These are phyloP conservation scores for Stigmatopora argus DNA, from an alignment of 2,113 vertebrate species.

Conservation along the genomic window DNA sequence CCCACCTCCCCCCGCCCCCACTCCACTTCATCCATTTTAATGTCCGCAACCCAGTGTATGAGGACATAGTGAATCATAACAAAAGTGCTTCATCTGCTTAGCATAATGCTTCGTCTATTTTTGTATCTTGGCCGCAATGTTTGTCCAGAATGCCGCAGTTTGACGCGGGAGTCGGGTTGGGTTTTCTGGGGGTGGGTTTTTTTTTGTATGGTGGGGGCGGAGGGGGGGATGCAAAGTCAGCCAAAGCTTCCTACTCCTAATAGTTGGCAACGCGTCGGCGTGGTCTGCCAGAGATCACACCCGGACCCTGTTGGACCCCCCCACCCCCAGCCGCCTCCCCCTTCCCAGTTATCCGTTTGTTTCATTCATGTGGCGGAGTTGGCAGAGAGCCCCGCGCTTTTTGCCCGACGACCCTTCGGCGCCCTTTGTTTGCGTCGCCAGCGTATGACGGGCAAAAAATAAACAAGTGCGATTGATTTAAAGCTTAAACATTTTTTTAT, in stretches of 20 bases:
- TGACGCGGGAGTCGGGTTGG: constrained; percentile 60
- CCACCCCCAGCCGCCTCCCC: constrained; percentile 12
- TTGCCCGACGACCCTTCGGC: constrained; percentile 55
- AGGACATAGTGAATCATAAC: neutral
- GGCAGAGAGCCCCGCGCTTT: constrained; percentile 46
- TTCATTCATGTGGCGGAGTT: constrained; percentile 68
- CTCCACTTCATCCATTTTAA: constrained; percentile 4
- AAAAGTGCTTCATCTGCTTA: constrained; percentile 1
- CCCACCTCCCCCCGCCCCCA: no score
- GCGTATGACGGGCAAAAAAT: constrained; percentile 3
- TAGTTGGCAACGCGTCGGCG: constrained; percentile 57
- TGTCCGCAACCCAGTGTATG: neutral
- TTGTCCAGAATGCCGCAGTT: neutral
- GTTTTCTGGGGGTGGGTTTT: constrained; percentile 17
- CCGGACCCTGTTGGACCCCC: constrained; percentile 63
- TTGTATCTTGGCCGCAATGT: neutral
- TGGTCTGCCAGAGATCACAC: constrained; percentile 67
- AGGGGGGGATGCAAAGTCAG: constrained; percentile 42
- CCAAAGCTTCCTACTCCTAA: constrained; percentile 64
- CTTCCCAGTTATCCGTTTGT: constrained; percentile 62
- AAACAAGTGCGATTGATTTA: neutral
- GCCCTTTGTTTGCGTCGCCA: constrained; percentile 62
- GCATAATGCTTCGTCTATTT: neutral
- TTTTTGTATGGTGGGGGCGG: constrained; percentile 29
- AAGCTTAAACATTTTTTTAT: neutral